These are phyloP conservation scores for Madoqua kirkii DNA, from an alignment of 2,113 vertebrate genomes.

Conservation along the genomic window DNA sequence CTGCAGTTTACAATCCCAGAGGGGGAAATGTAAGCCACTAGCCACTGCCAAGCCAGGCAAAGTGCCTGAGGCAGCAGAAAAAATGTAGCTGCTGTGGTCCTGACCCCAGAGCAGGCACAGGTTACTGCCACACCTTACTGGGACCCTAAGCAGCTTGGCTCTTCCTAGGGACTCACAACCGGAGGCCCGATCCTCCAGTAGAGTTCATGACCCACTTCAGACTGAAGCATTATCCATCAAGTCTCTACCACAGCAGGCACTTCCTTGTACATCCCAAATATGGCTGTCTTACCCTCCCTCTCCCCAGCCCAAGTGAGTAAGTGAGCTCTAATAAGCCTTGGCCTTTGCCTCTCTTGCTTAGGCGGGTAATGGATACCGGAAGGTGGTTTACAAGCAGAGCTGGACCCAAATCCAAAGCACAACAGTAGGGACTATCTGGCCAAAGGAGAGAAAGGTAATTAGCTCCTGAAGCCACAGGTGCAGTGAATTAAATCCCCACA, in stretches of 20 bases:
- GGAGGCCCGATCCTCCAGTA: neutral
- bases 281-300: neutral
- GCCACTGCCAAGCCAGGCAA: neutral
- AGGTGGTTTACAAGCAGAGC: neutral
- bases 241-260: neutral
- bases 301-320: neutral
- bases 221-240: neutral
- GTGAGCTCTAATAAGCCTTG: neutral
- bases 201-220: neutral
- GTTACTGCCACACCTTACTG: neutral
- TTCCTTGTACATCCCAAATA: neutral
- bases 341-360: neutral
- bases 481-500: neutral
- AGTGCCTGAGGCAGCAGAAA: neutral
- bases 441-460: neutral
- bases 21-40: neutral
- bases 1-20: neutral
- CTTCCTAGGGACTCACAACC: neutral
- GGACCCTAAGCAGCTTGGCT: neutral
- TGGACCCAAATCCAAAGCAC: neutral
- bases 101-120: neutral
- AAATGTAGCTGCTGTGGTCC: neutral
- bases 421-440: neutral
- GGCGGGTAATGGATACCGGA: rapidly evolving
- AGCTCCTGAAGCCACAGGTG: neutral